These are phyloP conservation scores for Tamandua tetradactyla DNA, from an alignment of 2,797 vertebrate species.

Conservation along the genomic window DNA sequence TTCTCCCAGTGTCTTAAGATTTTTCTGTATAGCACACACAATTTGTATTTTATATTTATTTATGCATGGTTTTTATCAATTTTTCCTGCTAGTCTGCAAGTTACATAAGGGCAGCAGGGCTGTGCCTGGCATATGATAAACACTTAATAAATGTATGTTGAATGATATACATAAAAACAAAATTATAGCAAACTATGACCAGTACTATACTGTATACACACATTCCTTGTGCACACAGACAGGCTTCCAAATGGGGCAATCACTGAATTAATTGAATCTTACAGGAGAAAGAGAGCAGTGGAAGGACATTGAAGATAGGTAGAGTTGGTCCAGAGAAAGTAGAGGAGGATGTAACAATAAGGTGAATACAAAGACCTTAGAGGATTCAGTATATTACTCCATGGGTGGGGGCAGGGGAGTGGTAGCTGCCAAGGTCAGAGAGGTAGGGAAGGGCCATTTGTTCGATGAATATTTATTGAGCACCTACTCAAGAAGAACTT, in stretches of 20 bases:
- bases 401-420: neutral
- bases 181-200: neutral
- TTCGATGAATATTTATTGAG: conserved; percentile 3
- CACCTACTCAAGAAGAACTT: conserved; percentile 2
- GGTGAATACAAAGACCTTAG: neutral
- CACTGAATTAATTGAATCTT: neutral
- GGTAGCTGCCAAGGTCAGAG: neutral
- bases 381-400: neutral
- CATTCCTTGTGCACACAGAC: neutral
- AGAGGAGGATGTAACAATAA: neutral
- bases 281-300: neutral
- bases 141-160: neutral
- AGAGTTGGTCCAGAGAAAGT: neutral
- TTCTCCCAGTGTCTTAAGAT: neutral
- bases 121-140: neutral
- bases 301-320: neutral
- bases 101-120: neutral
- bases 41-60: neutral
- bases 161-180: neutral
- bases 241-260: neutral
- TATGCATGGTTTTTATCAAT: neutral
- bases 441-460: neutral
- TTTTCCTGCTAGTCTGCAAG: neutral
- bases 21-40: neutral
- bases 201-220: neutral